Percentiles rank a stretch among this genome's conserved stretches.
phyloP scores from a whole-genome alignment of 2,888 invertebrate genomes.

The Malthinus flaveolus region DNA sequence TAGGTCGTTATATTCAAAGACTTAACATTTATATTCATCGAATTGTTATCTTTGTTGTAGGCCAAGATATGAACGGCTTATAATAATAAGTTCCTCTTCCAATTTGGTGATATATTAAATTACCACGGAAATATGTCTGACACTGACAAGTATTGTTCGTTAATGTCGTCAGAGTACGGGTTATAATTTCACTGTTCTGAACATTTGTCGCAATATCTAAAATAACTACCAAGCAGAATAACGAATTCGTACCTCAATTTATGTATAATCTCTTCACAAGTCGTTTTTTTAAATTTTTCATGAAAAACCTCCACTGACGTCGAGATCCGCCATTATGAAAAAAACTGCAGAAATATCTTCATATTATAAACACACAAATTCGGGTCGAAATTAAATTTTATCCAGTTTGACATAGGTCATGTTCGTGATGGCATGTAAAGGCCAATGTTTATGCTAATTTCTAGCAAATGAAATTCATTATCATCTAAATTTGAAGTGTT shows the following conservation, averaged over 20 bases:
- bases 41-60: slow-evolving; percentile 6
- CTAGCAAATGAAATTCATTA: too few species aligned
- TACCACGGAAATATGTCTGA: slow-evolving; percentile 45
- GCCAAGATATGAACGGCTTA: slow-evolving; percentile 16
- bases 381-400: too few species aligned
- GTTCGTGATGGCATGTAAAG: too few species aligned
- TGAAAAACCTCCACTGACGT: too few species aligned
- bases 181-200: slow-evolving; percentile 46
- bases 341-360: too few species aligned
- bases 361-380: too few species aligned
- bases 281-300: too few species aligned
- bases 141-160: slow-evolving; percentile 48
- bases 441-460: too few species aligned
- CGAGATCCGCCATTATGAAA: too few species aligned
- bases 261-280: not conserved
- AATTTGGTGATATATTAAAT: slow-evolving; percentile 46
- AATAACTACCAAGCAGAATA: slow-evolving; percentile 31
- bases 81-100: slow-evolving; percentile 35
- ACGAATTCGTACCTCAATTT: slow-evolving; percentile 4
- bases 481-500: too few species aligned
- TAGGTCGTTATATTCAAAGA: slow-evolving; percentile 1
- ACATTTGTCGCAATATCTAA: slow-evolving; percentile 39
- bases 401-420: too few species aligned
- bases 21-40: slow-evolving; percentile 5
- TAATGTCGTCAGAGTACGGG: slow-evolving; percentile 44